These are phyloP conservation scores for Tupaia tana DNA, from an alignment of 2,113 vertebrate species.

Conservation along the genomic window DNA sequence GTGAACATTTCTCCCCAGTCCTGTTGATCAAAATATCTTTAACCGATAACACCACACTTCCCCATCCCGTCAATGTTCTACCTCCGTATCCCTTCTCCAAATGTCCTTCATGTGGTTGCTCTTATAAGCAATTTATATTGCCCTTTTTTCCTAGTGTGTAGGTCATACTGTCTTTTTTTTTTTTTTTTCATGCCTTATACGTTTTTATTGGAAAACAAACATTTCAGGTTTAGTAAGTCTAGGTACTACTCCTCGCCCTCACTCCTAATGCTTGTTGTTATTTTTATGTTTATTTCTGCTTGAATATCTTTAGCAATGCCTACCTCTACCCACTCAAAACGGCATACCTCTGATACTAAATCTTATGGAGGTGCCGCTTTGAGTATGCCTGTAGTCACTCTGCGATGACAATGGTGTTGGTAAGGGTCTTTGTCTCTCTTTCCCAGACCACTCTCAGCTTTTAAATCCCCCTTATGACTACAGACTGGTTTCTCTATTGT, in stretches of 20 bases:
- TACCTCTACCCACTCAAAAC: too few species aligned
- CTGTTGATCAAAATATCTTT: too few species aligned
- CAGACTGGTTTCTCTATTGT: rapidly evolving
- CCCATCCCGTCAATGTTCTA: too few species aligned
- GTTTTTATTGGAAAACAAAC: not conserved
- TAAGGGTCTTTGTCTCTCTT: not conserved
- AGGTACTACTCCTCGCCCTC: not conserved
- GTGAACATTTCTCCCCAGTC: too few species aligned
- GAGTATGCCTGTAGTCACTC: rapidly evolving
- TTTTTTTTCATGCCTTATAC: too few species aligned
- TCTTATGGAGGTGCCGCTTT: not conserved
- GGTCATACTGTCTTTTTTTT: not conserved
- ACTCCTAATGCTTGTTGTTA: not conserved
- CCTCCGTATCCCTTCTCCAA: too few species aligned
- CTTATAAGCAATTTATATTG: not conserved
- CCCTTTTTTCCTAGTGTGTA: not conserved
- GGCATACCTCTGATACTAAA: not conserved
- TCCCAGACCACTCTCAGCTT: too few species aligned
- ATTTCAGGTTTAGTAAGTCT: not conserved
- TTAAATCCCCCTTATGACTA: not conserved
- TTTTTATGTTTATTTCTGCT: not conserved
- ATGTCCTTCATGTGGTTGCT: too few species aligned
- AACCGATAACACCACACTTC: too few species aligned
- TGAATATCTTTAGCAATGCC: not conserved
- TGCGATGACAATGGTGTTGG: rapidly evolving